Base-by-base conservation (phyloP, 2,797 vertebrate species). In the Protosalanx chinensis region DNA sequence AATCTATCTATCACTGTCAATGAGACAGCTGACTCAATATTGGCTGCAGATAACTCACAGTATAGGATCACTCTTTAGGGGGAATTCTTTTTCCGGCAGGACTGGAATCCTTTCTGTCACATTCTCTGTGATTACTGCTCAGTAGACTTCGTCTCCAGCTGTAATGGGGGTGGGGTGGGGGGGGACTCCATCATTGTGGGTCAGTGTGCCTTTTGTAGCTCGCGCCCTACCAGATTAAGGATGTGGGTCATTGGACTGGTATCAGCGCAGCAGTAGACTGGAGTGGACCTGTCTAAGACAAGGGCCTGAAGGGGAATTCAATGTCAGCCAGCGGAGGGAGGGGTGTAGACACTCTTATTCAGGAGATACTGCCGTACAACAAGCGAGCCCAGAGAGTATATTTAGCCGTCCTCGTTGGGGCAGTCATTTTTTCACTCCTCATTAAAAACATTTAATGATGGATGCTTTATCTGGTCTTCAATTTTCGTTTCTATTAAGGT, bases 391-490 rank as follows among this genome's bases (percentile, higher is more conserved):
- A 81, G 82, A 84, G 85, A 89, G 88, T 91, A 91, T 82, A 89
- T 69, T 51, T 80, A 88, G 75, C 85, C 61, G 30, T 72, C 70
- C 85, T 91, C 86, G 1, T 76, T 1, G 90, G 88, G 93, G 85
- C 80, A 67, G 72, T 72, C 18, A 83, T 88, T 80, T 81, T 76
- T 81, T 84, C 76, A 85, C 89, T 23, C 84, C 92, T 87, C 92
- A 93, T 94, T 93, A 93, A 92, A 91, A 89, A 79, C 83, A 88
- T 84, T 86, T 91, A 93, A 93, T 94, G 86, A 91, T 84, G 85
- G 41, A 83, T 88, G 85, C 92, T 91, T 92, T 89, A 92, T 93
- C 87, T 88, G 80, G 91, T 88, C 85, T 86, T 90, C 84, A 89
- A 91, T 93, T 87, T 89, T 86, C 89, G 77, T 78, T 88, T 79